These are phyloP conservation scores for Sminthurides bifidus DNA, from an alignment of 1,140 invertebrate species.

Conservation along the genomic window DNA sequence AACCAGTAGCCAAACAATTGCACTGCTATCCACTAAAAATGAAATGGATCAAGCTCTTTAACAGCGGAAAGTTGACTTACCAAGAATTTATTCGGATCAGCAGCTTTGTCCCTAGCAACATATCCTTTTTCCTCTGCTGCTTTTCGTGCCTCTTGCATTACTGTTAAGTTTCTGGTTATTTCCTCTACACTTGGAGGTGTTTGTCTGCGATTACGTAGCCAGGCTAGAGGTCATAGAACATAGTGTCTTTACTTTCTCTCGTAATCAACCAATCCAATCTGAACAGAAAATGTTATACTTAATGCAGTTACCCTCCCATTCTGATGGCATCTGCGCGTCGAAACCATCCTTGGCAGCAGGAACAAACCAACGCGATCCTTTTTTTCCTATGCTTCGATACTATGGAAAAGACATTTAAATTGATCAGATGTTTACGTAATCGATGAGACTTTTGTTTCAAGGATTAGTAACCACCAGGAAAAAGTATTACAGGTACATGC, in stretches of 20 bases:
- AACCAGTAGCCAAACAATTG: neutral
- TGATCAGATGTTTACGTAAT: neutral
- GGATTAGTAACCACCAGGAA: too few relatives aligned
- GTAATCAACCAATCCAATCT: neutral
- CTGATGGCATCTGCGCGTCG: slow-evolving; percentile 58
- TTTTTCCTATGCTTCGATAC: slow-evolving; percentile 46
- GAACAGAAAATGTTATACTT: neutral
- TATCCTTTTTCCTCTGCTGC: slow-evolving; percentile 57
- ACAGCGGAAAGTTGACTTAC: neutral
- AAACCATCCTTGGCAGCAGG: slow-evolving; percentile 46
- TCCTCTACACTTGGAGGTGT: slow-evolving; percentile 60
- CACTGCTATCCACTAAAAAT: neutral
- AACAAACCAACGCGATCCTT: slow-evolving; percentile 54
- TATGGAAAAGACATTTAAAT: slow-evolving; percentile 4
- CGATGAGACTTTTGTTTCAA: neutral
- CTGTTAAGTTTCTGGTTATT: slow-evolving; percentile 51
- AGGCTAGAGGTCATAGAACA: slow-evolving; percentile 46
- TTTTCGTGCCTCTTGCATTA: slow-evolving; percentile 55
- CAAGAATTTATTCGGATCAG: neutral
- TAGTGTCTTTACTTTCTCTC: neutral
- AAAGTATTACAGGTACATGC: neutral
- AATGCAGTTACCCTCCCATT: slow-evolving; percentile 51
- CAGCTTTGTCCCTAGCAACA: slow-evolving; percentile 10
- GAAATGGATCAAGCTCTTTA: neutral
- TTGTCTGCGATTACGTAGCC: slow-evolving; percentile 55